Conservation (phyloP, 1,140 invertebrate species). For the Drosophila pseudoobscura region DNA sequence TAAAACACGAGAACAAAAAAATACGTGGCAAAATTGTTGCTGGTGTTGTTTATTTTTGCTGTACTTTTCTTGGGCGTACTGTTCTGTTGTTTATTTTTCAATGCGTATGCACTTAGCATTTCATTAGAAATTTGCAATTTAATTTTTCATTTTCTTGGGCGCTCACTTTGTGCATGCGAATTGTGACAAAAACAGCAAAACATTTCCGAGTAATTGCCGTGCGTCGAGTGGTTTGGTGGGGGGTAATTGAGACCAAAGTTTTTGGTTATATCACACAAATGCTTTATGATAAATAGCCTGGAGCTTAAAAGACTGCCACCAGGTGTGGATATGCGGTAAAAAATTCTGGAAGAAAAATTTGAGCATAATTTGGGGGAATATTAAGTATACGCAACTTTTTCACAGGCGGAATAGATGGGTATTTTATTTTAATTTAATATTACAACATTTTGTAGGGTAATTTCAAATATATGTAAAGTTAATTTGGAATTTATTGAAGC, state of each 20-base stretch:
- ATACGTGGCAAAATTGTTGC: slow-evolving; percentile 34
- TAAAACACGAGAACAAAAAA: slow-evolving; percentile 16
- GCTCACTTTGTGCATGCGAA: slow-evolving; percentile 48
- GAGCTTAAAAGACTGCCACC: background rate
- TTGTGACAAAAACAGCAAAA: slow-evolving; percentile 33
- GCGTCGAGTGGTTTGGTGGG: too few species aligned
- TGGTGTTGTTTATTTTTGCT: slow-evolving; percentile 18
- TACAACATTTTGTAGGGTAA: too few species aligned
- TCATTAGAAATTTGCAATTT: slow-evolving; percentile 76
- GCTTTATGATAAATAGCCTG: slow-evolving; percentile 33
- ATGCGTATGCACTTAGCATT: slow-evolving; percentile 58
- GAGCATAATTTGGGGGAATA: slow-evolving; percentile 1
- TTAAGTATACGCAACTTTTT: slow-evolving; percentile 43
- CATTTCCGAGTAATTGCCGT: background rate
- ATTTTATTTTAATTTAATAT: background rate
- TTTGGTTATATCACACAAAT: slow-evolving; percentile 2
- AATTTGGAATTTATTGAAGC: too few species aligned
- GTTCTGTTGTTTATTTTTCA: slow-evolving; percentile 31
- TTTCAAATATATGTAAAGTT: too few species aligned
- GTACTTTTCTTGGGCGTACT: background rate
- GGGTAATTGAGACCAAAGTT: background rate
- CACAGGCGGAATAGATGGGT: background rate
- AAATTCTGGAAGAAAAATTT: too few species aligned
- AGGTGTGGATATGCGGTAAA: background rate
- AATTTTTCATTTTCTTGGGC: slow-evolving; percentile 48